Conservation (phyloP, 2,888 invertebrate species). For the Alloscopus bannaensis region DNA sequence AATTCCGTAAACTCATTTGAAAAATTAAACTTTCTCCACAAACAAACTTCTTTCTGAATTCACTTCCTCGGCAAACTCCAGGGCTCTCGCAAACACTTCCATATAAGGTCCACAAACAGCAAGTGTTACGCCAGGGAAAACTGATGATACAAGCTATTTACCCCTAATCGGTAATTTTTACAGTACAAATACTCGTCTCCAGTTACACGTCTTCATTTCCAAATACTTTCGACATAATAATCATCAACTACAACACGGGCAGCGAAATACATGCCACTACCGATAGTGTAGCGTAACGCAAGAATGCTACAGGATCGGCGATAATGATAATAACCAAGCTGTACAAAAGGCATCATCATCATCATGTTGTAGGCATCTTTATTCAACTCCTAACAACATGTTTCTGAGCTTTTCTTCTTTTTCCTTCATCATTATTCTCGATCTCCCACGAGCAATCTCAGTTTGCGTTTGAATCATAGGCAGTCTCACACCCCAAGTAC, state of each 20-base stretch:
- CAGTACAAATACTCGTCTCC: slow-evolving; percentile 44
- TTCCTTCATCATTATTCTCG: slow-evolving; percentile 47
- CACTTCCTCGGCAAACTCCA: too few species aligned
- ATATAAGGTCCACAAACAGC: too few species aligned
- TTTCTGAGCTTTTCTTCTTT: slow-evolving; percentile 42
- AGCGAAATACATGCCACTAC: not conserved
- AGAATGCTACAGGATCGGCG: slow-evolving; percentile 11
- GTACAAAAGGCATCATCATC: slow-evolving; percentile 24
- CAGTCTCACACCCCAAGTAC: slow-evolving; percentile 37
- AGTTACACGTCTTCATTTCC: slow-evolving; percentile 34
- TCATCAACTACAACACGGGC: slow-evolving; percentile 11
- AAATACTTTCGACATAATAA: slow-evolving; percentile 24
- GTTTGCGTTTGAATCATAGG: slow-evolving; percentile 47
- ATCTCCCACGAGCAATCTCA: slow-evolving; percentile 63
- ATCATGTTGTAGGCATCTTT: slow-evolving; percentile 39
- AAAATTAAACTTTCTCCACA: too few species aligned
- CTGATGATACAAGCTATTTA: slow-evolving; percentile 58
- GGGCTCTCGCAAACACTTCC: too few species aligned
- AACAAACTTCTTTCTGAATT: too few species aligned
- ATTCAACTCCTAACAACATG: slow-evolving; percentile 49
- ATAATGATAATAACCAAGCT: slow-evolving; percentile 27
- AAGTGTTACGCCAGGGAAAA: too few species aligned
- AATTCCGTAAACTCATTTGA: too few species aligned
- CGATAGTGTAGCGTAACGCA: not conserved
- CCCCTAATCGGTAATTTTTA: slow-evolving; percentile 58